These are phyloP conservation scores for Tinea pellionella DNA, from an alignment of 2,888 invertebrate species.

Conservation along the genomic window DNA sequence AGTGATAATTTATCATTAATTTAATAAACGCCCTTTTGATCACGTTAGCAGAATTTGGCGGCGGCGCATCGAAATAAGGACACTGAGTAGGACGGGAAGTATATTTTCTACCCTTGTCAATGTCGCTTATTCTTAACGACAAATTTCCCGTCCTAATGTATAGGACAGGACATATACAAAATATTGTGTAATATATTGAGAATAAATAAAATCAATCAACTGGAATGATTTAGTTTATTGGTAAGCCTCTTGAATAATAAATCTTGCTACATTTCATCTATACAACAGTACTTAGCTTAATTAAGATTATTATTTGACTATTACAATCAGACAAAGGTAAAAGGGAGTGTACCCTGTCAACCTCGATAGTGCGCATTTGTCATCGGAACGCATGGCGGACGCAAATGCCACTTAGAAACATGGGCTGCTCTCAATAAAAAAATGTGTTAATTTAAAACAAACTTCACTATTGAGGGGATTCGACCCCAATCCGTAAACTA, in stretches of 20 bases:
- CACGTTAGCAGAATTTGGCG: neutral
- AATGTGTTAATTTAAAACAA: too few species aligned
- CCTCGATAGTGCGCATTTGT: too few species aligned
- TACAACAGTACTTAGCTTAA: too few species aligned
- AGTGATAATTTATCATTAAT: neutral
- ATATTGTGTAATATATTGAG: neutral
- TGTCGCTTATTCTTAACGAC: slow-evolving; percentile 5
- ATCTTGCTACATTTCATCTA: neutral
- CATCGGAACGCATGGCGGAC: too few species aligned
- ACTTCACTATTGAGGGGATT: too few species aligned
- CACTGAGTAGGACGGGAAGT: neutral
- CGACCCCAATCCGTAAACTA: too few species aligned
- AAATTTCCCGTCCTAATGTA: neutral
- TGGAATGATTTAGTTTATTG: neutral
- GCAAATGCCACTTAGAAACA: too few species aligned
- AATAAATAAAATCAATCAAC: neutral
- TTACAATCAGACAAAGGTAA: too few species aligned
- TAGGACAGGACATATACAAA: neutral
- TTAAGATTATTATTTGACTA: too few species aligned
- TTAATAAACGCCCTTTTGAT: neutral
- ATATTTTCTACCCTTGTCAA: slow-evolving; percentile 2
- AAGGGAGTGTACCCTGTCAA: too few species aligned
- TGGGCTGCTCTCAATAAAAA: too few species aligned
- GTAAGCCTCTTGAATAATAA: neutral
- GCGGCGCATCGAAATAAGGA: neutral